A percentile compares a stretch with the other conserved stretches of the same genome.
These are phyloP conservation scores for Agrilus planipennis DNA, from an alignment of 1,140 invertebrate genomes.

Conservation along the genomic window DNA sequence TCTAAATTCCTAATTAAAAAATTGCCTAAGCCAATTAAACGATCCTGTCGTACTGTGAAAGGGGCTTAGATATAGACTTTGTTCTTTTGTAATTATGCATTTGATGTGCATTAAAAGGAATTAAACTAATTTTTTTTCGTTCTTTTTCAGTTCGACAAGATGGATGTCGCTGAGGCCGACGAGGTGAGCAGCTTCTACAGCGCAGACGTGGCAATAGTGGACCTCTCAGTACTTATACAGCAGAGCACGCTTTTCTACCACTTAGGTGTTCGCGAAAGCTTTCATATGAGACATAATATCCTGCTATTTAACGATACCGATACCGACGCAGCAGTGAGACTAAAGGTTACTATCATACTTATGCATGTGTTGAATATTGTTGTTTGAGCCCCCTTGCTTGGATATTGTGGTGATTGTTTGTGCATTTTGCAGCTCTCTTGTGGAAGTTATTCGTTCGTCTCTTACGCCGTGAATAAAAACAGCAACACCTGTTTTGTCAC, in stretches of 20 bases:
- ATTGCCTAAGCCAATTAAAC: too few species aligned
- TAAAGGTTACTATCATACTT: constrained; percentile 52
- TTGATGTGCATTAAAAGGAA: too few species aligned
- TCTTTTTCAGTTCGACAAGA: constrained; percentile 63
- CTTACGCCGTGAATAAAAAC: constrained; percentile 65
- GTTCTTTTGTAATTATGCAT: too few species aligned
- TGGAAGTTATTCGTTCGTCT: constrained; percentile 76
- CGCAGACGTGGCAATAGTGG: constrained; percentile 94
- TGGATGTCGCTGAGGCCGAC: constrained; percentile 78
- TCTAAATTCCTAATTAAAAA: too few species aligned
- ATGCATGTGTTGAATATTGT: not conserved
- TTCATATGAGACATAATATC: constrained; percentile 98
- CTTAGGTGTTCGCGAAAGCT: constrained; percentile 93
- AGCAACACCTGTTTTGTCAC: constrained; percentile 62
- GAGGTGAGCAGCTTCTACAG: constrained; percentile 84
- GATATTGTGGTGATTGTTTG: too few species aligned
- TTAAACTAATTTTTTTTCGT: not conserved
- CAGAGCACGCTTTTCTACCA: constrained; percentile 92
- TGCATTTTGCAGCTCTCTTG: constrained; percentile 67
- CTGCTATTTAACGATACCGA: constrained; percentile 85
- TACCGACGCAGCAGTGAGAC: constrained; percentile 67
- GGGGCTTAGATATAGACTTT: too few species aligned
- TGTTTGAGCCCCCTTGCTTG: not conserved
- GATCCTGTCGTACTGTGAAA: too few species aligned
- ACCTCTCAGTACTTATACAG: constrained; percentile 82